phyloP scores from a whole-genome alignment of 2,797 vertebrate genomes.

The Hippoglossus hippoglossus region DNA sequence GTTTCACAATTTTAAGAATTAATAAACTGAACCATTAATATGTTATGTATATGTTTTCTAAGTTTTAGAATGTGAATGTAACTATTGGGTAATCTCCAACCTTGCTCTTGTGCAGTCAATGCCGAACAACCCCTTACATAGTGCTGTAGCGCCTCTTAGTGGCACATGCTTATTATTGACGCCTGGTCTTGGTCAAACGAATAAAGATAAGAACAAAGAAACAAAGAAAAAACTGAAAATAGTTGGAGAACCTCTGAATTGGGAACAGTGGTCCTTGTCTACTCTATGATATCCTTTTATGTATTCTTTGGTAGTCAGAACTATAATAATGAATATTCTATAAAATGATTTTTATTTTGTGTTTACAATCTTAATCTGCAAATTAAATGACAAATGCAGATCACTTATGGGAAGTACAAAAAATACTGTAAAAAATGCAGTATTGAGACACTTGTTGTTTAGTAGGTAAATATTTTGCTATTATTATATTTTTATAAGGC shows the following conservation, averaged over 20 bases:
- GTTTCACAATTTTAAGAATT: not conserved
- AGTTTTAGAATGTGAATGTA: no score
- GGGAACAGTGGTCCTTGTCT: not conserved
- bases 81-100: not conserved
- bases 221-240: no score
- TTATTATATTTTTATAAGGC: no score
- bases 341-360: not conserved
- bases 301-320: not conserved
- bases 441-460: no score
- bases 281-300: not conserved
- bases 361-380: not conserved
- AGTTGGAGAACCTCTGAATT: not conserved
- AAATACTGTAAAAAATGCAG: not conserved
- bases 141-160: conserved; percentile 57
- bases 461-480: no score
- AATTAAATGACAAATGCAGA: not conserved
- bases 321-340: not conserved
- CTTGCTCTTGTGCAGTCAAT: rapidly evolving
- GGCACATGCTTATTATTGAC: conserved; percentile 33
- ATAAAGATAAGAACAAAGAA: not conserved
- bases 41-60: not conserved
- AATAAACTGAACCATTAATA: not conserved
- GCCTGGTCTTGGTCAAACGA: not conserved
- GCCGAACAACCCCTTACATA: not conserved
- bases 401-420: not conserved